Evolutionary conservation across 2,888 invertebrate species (phyloP).

Genomic region (Drosophila melanosoma): DNA sequence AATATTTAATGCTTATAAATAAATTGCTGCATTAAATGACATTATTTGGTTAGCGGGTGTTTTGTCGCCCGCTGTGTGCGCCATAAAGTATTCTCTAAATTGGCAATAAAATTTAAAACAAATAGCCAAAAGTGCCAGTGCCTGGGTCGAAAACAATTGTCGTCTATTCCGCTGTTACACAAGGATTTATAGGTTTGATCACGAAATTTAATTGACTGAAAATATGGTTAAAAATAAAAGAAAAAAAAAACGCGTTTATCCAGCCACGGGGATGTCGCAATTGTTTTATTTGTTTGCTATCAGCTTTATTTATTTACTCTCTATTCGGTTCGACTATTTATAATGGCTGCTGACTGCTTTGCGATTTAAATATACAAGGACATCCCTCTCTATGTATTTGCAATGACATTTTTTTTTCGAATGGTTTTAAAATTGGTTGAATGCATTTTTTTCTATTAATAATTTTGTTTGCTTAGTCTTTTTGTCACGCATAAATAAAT

Average conservation of each 20-base stretch:
- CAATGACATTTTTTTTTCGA: background rate
- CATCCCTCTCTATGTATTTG: conserved; percentile 24
- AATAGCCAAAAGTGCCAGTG: conserved; percentile 63
- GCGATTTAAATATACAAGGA: background rate
- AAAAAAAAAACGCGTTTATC: conserved; percentile 24
- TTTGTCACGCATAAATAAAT: background rate
- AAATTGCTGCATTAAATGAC: conserved; percentile 72
- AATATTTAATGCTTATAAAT: conserved; percentile 66
- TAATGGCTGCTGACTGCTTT: conserved; percentile 8
- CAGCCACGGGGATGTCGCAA: conserved; percentile 10
- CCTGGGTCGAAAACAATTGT: conserved; percentile 57
- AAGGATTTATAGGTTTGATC: conserved; percentile 81
- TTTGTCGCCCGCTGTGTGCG: conserved; percentile 64
- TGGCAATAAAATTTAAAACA: conserved; percentile 80
- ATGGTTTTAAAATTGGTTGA: background rate
- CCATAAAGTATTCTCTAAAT: conserved; percentile 78
- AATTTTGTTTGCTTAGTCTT: background rate
- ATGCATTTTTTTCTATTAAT: background rate
- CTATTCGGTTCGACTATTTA: conserved; percentile 37
- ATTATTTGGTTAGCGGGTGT: conserved; percentile 63
- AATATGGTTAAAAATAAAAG: conserved; percentile 73
- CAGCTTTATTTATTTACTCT: conserved; percentile 45
- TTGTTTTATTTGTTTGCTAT: conserved; percentile 52
- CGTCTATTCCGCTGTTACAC: conserved; percentile 41
- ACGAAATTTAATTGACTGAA: conserved; percentile 85